Evolutionary conservation across 2,888 invertebrate genomes (phyloP).

Genomic region (Sarcophaga subvicina): DNA sequence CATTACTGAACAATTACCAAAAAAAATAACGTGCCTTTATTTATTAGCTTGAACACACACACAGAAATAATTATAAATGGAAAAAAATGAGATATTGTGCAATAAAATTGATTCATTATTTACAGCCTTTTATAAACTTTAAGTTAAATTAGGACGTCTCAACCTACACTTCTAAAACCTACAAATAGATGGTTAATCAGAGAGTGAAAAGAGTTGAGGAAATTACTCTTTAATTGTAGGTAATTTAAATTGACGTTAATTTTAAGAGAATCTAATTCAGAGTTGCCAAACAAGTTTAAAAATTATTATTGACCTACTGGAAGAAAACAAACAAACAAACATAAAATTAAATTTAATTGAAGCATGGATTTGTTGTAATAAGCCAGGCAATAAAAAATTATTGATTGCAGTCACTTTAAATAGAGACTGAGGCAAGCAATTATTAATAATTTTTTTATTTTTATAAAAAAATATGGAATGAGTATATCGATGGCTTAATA

Average conservation of each 20-base stretch:
- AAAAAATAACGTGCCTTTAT: conserved; percentile 23
- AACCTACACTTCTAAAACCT: conserved; percentile 19
- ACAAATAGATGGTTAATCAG: background rate
- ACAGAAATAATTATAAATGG: background rate
- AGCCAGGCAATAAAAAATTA: background rate
- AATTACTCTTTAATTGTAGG: background rate
- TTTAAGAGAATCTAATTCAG: background rate
- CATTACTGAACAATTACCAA: background rate
- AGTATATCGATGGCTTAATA: background rate
- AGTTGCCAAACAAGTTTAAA: background rate
- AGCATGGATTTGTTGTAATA: background rate
- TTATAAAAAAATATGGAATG: background rate
- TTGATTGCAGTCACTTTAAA: background rate
- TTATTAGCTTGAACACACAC: conserved; percentile 4
- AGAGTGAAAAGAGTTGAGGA: conserved; percentile 1
- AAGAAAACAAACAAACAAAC: background rate
- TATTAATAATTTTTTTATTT: background rate
- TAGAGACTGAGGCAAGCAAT: background rate
- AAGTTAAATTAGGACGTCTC: conserved; percentile 31
- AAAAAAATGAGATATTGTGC: conserved; percentile 27
- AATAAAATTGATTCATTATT: conserved; percentile 33
- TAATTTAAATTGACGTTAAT: background rate
- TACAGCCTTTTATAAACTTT: background rate
- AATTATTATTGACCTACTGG: background rate
- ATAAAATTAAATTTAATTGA: background rate